Evolutionary conservation across 2,888 invertebrate species (phyloP), one percentile per base, ranked within the genome.

Genomic region (Watsonalla binaria): DNA sequence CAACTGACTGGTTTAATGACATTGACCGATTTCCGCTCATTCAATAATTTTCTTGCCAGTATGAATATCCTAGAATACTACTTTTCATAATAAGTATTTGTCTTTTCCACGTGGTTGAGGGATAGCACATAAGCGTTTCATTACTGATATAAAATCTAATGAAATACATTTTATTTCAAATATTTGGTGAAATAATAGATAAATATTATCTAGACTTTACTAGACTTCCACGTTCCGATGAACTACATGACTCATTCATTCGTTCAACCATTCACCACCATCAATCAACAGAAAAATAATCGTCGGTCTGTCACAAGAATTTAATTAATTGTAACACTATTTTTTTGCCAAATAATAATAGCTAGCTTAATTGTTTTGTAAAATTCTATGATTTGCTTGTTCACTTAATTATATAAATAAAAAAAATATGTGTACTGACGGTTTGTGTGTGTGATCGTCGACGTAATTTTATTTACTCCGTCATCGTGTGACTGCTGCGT

Each of bases 401-500:
- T 63, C 70, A 67, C 59, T 60, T 70, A 65, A 68, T 59, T 66
- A 63, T 62, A 65, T 66, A 61, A 46, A 45, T 49, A 61, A 57
- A 61, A 65, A 66, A 72, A 78, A 70, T 66, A 75, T 80, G 78
- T 68, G 76, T 65, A 61, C 69, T 74, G 63, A 74, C 62, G 65
- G 61, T 73, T 76, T 72, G 65, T 77, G 61, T 73, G 76, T 72
- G 65, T 77, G 75, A 76, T 67, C 68, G 71, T 70, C 69, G 70
- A 70, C 68, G 65, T 70, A 76, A 72, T 67, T 76, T 69, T 71
- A 72, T 75, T 75, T 74, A 79, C 78, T 74, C 80, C 81, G 84
- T 84, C 85, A 83, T 80, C 76, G 80, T 81, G 81, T 80, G 76
- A 81, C 72, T 82, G 79, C 73, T 75, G 75, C 76, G 80, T 80